phyloP scores from a whole-genome alignment of 2,797 vertebrate genomes.

The Coreius guichenoti region DNA sequence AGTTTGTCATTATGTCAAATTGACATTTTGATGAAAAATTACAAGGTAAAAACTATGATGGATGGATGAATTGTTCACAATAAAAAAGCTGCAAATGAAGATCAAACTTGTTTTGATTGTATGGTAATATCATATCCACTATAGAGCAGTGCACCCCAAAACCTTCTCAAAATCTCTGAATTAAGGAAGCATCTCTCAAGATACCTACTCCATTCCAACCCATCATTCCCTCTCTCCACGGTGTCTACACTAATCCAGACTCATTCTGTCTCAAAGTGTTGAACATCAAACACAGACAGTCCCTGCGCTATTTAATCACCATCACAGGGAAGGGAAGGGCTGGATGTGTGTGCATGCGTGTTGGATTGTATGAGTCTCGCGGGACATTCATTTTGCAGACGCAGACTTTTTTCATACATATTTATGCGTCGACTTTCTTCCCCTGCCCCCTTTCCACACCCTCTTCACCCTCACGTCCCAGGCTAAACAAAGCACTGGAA shows the following conservation, averaged over 20 bases:
- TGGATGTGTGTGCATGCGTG: conserved; percentile 65
- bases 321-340: conserved; percentile 3
- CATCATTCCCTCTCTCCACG: neutral
- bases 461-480: conserved; percentile 19
- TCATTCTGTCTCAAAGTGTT: conserved; percentile 5
- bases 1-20: neutral
- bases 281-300: conserved; percentile 15
- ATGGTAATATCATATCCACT: neutral
- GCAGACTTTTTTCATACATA: conserved; percentile 56
- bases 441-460: conserved; percentile 24
- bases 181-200: neutral
- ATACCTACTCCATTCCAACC: neutral
- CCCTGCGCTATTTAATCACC: neutral
- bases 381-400: conserved; percentile 24
- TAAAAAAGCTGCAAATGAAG: neutral
- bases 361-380: conserved; percentile 41
- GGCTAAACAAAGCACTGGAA: conserved; percentile 54
- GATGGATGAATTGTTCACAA: neutral
- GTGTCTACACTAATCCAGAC: neutral
- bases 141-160: neutral
- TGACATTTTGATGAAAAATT: neutral
- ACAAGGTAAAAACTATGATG: neutral
- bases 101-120: too few relatives aligned
- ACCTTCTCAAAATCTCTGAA: neutral
- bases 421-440: conserved; percentile 44